Evolutionary conservation across 2,888 invertebrate species (phyloP), one percentile per base, ranked within the genome.

Genomic region (Apomyelois bistriatella): DNA sequence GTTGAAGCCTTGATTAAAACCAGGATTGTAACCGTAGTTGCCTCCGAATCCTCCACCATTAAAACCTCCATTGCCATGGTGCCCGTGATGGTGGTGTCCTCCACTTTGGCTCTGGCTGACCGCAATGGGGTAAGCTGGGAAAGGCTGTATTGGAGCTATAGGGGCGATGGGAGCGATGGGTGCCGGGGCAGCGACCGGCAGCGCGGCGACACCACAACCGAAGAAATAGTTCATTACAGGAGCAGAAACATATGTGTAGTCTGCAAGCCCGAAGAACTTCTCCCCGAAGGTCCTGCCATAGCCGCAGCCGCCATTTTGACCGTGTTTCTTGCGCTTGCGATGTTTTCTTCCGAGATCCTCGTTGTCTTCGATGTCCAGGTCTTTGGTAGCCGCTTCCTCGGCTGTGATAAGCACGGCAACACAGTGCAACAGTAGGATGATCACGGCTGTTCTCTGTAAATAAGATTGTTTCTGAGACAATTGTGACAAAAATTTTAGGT

Each of bases 181-280:
- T 4, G 57, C 59, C 1, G 68, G 56, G 3, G 61, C 59, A 0
- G 64, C 59, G 0, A 61, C 60, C 4, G 66, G 57, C 15, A 71
- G 52, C 8, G 66, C 63, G 0, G 61, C 64, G 13, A 63, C 67
- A 2, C 85, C 85, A 53, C 88, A 87, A 0, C 84, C 85, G 36
- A 85, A 78, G 65, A 80, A 85, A 60, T 87, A 89, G 65, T 89
- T 89, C 64, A 76, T 83, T 1, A 87, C 82, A 0, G 88, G 88
- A 28, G 88, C 86, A 2, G 82, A 82, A 0, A 89, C 67, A 49
- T 82, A 88, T 0, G 86, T 85, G 57, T 81, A 72, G n/a, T 81
- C 80, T 8, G 77, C 77, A 0, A 75, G 67, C 0, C 80, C 78
- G 17, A 79, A 79, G 16, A 80, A 71, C 54, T 75, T 82, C 22